Evolutionary conservation across 2,888 invertebrate genomes (phyloP), one percentile per base, ranked within the genome.

Genomic region (Caenorhabditis plicata): DNA sequence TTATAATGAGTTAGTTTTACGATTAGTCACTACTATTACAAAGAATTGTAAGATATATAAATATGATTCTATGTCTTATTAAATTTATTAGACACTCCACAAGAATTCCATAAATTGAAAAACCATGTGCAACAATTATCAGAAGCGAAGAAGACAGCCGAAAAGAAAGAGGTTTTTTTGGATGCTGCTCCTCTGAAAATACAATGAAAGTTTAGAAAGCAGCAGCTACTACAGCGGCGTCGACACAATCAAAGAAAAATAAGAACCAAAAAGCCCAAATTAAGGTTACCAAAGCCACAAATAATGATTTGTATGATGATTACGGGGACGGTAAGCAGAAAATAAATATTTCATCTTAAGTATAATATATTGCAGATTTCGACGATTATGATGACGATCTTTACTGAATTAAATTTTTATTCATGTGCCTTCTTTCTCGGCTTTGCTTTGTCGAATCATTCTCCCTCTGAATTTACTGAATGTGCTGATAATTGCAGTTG

Each of bases 51-150:
- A 32, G 71, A 35, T 31, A 25, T 39, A 20, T 52, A 11, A 35
- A 22, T 22, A 36, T 26, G 25, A 9, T 25, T 45, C 39, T 52
- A 33, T 27, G 22, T 40, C 31, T 19, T 45, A 3, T 11, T 36
- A 5, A n/a, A 22, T 25, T 41, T 62, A 68, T 31, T 48, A 71
- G 69, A 70, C 53, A 61, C 70, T 7, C 52, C 62, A 5, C 56
- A 52, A 13, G 68, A 70, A 25, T 67, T 68, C 15, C 64, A 66
- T 9, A 70, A 75, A 44, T 77, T 77, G 62, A 67, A 66, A 36
- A 73, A 66, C 35, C 63, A 65, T 13, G 50, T 72, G 36, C 68
- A 67, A 47, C 50, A 56, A 31, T 56, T 74, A 36, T 65, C 64
- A 9, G 64, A 68, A 20, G 49, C 65, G 13, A 72, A 70, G 53